These are phyloP conservation scores for Pyrgilauda ruficollis DNA, from an alignment of 2,113 vertebrate genomes.

Conservation along the genomic window DNA sequence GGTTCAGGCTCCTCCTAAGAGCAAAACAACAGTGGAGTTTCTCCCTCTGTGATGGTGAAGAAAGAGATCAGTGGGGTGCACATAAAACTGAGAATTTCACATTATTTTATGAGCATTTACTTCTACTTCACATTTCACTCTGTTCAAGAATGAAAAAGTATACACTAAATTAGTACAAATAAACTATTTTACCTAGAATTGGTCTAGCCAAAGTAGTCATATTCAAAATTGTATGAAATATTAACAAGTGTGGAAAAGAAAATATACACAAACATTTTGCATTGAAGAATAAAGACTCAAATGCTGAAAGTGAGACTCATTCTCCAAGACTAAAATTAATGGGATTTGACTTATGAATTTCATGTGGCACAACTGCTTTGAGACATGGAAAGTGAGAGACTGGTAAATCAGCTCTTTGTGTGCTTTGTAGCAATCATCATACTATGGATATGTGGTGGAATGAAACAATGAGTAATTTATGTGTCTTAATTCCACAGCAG, in stretches of 20 bases:
- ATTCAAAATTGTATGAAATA: background rate
- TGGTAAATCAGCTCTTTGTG: background rate
- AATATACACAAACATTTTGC: background rate
- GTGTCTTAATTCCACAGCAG: background rate
- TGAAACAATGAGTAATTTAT: background rate
- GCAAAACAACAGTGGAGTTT: background rate
- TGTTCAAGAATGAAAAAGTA: background rate
- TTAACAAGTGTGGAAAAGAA: background rate
- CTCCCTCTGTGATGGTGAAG: background rate
- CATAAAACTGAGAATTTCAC: background rate
- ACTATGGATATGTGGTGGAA: background rate
- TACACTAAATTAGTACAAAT: background rate
- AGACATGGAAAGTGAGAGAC: background rate
- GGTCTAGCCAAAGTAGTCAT: background rate
- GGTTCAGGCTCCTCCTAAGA: background rate
- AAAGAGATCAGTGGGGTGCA: background rate
- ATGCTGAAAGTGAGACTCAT: background rate
- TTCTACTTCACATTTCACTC: background rate
- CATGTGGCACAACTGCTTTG: background rate
- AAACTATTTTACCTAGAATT: background rate
- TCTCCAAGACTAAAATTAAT: background rate
- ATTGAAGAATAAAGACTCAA: background rate
- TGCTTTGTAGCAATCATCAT: background rate
- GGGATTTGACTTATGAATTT: background rate
- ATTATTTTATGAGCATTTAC: background rate